Evolutionary conservation across 2,797 vertebrate species (phyloP), one percentile per base, ranked within the genome.

Genomic region (Paedocypris micromegethes): DNA sequence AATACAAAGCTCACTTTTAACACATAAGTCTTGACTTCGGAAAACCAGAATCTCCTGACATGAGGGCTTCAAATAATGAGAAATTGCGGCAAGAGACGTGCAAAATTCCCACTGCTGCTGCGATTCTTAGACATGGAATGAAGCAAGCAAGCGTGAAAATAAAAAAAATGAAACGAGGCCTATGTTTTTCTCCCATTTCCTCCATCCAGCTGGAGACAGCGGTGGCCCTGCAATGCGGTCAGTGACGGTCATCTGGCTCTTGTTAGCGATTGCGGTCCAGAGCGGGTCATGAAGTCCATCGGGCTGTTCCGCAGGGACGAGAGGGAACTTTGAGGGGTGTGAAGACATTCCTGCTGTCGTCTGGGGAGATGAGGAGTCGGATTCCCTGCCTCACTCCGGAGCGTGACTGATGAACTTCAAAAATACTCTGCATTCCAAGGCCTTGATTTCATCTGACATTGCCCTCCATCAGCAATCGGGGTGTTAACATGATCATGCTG

Each of bases 191-290:
- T n/a, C 37, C 23, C 23, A 9, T 3, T 52, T 38, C 3, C 2
- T 8, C 42, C 8, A 40, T 55, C 9, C 68, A 64, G 60, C 41
- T 58, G 57, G 9, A 41, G 68, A 49, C 60, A 61, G 47, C 61
- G 9, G 59, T 49, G 47, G 8, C 23, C 7, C 41, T 58, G 38
- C 49, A 38, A 5, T 46, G 5, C 0, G 64, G 64, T 64, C 56
- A 55, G 64, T 63, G 66, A 43, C 62, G 42, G n/a, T 70, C 78
- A 82, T 79, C 77, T 79, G 81, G 78, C 70, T 64, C 41, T 57
- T 58, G 75, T 80, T 78, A 82, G 70, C 53, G 64, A 53, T 52
- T 47, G 55, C 67, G 60, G 71, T 76, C 75, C 72, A 57, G 42
- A 46, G 63, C 61, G 63, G 71, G 66, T 68, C 58, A 38, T 47